These are phyloP conservation scores for Ctenoplectra terminalis DNA, from an alignment of 1,140 invertebrate genomes.

Conservation along the genomic window DNA sequence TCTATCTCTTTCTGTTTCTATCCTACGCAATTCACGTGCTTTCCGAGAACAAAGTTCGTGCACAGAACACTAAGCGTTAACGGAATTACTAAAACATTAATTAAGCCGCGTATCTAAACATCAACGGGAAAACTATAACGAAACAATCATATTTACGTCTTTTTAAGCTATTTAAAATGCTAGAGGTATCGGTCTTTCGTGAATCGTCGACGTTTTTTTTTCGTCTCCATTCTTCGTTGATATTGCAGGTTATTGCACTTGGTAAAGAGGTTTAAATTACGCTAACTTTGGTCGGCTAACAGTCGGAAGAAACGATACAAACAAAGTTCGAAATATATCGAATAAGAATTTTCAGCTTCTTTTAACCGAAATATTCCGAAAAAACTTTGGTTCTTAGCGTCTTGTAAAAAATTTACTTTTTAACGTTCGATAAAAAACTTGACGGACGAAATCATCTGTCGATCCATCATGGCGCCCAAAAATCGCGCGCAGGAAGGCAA, in stretches of 20 bases:
- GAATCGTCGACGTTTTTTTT: not conserved
- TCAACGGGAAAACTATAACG: not conserved
- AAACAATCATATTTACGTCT: not conserved
- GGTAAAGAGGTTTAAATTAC: not conserved
- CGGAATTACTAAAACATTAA: not conserved
- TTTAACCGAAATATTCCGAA: not conserved
- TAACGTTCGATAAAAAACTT: slow-evolving; percentile 5
- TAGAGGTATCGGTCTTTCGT: not conserved
- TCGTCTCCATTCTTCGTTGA: not conserved
- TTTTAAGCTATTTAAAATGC: not conserved
- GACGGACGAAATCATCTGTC: not conserved
- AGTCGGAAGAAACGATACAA: not conserved
- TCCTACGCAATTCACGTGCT: not conserved
- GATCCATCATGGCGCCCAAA: not conserved
- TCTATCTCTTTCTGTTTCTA: not conserved
- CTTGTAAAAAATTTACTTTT: slow-evolving; percentile 12
- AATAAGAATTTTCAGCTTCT: no score
- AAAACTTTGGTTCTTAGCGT: not conserved
- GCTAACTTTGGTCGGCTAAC: not conserved
- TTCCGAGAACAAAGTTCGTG: slow-evolving; percentile 9
- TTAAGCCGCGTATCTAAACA: not conserved
- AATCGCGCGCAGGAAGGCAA: not conserved
- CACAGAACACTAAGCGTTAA: not conserved
- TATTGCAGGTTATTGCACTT: not conserved
- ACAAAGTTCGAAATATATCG: not conserved